Base-by-base conservation (phyloP, 2,113 vertebrate species). In the Xiphias gladius region DNA sequence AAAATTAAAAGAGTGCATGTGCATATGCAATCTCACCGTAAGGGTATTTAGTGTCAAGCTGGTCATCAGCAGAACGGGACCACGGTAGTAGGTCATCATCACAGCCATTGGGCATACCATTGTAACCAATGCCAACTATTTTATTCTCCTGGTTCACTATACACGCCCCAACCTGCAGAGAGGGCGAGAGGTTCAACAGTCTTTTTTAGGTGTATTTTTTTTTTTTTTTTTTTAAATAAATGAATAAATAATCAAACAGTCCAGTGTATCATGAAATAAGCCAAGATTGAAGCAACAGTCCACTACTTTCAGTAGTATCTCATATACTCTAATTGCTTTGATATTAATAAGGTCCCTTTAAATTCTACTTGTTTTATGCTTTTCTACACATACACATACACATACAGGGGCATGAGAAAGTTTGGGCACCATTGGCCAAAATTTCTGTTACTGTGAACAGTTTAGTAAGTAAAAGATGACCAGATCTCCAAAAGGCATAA, bases 71-170 rank as follows among this genome's bases (percentile, higher is more conserved):
- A 54, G 63, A 75, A 1, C 91, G 76, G 6, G 85, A 84, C 92
- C 92, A 93, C 0, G 92, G 92, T 2, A 93, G 68, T 20, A 83
- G 77, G 69, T 92, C 88, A 22, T 93, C 92, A n/a, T 91, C 67
- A 5, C 93, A 94, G 11, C 93, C 90, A 3, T 94, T 99, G 2
- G 98, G 98, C 98, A 99, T 99, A 0, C 98, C 98, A 17, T 99
- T 99, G 92, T 99, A 99, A 16, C 98, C 98, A 10, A 99, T 99
- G 10, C 98, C 98, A 16, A 99, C 98, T 3, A 99, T 99, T 94
- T 99, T 99, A 88, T 99, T 99, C 89, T 99, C 98, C 59, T 95
- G 90, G 91, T 97, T 99, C 84, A 99, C 98, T n/a, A 99, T 99
- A 90, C 98, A 99, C 32, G 98, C 98, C 1, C 98, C 98, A 0